Base-by-base conservation (phyloP, 2,888 invertebrate genomes). In the Cataglyphis cursor region DNA sequence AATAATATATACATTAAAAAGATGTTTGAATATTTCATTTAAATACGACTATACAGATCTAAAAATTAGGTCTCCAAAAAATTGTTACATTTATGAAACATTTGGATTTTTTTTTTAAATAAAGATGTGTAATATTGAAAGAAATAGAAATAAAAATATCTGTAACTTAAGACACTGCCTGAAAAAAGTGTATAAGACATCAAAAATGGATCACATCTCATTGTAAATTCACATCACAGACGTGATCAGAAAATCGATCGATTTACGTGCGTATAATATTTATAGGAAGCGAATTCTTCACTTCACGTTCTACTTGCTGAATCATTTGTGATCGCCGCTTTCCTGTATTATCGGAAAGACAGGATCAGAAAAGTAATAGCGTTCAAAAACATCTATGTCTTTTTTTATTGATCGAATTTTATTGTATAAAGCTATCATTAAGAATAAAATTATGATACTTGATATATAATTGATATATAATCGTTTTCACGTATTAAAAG, bases 231-330 rank as follows among this genome's bases (percentile, higher is more conserved):
- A 78, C 73, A 24, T 72, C 73, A 44, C 48, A 59, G 48, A 80
- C 80, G 80, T 80, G 80, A 80, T 80, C 73, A 61, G 80, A 72
- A 59, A 80, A 70, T 73, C 73, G 73, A 80, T 72, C 73, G 73
- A 80, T 59, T 44, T 24, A 31, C 12, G 54, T 31, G 8, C 18
- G 31, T 44, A 3, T 41, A 73, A 44, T 80, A 80, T 80, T 73
- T 80, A 73, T 73, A 78, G 80, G 61, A 76, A 54, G 76, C n/a
- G 38, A 75, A 12, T 73, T 35, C 59, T 21, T 59, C 48, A 35
- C 57, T 72, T 41, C 21, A 24, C 41, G 78, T 73, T 80, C 35
- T 51, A 80, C 59, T 73, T 80, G 44, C 72, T 41, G 21, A 59
- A 72, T 8, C 80, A 48, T 31, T 72, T 61, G 59, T 61, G 59